These are phyloP conservation scores for Melanaphis sacchari DNA, from an alignment of 1,140 invertebrate genomes.

Conservation along the genomic window DNA sequence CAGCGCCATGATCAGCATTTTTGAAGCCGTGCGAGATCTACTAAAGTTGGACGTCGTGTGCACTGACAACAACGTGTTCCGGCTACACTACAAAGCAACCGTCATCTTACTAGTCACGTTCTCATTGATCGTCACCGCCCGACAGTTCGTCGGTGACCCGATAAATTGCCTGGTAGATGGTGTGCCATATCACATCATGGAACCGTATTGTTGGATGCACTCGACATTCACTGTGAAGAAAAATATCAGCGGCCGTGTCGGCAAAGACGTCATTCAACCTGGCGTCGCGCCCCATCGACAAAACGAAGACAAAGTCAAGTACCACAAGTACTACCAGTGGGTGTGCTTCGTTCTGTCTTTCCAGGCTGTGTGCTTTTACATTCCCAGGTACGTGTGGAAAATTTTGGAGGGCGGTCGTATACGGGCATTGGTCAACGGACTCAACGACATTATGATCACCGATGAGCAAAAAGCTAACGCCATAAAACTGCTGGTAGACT, in stretches of 20 bases:
- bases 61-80: conserved; percentile 94
- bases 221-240: conserved; percentile 72
- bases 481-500: conserved; percentile 63
- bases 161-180: conserved; percentile 86
- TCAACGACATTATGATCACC: conserved; percentile 65
- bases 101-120: conserved; percentile 89
- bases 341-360: conserved; percentile 82
- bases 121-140: conserved; percentile 87
- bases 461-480: conserved; percentile 67
- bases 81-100: conserved; percentile 92
- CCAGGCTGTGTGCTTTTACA: conserved; percentile 78
- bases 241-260: conserved; percentile 59
- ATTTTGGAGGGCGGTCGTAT: conserved; percentile 74
- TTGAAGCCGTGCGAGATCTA: conserved; percentile 83
- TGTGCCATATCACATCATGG: conserved; percentile 68
- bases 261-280: conserved; percentile 62
- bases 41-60: conserved; percentile 88
- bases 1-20: conserved; percentile 67
- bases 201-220: conserved; percentile 80
- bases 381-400: conserved; percentile 80
- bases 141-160: conserved; percentile 93
- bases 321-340: conserved; percentile 89
- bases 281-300: conserved; percentile 63
- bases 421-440: conserved; percentile 63
- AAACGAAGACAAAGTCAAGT: conserved; percentile 68